phyloP scores from a whole-genome alignment of 1,140 invertebrate genomes.

The Pogonomyrmex barbatus region DNA sequence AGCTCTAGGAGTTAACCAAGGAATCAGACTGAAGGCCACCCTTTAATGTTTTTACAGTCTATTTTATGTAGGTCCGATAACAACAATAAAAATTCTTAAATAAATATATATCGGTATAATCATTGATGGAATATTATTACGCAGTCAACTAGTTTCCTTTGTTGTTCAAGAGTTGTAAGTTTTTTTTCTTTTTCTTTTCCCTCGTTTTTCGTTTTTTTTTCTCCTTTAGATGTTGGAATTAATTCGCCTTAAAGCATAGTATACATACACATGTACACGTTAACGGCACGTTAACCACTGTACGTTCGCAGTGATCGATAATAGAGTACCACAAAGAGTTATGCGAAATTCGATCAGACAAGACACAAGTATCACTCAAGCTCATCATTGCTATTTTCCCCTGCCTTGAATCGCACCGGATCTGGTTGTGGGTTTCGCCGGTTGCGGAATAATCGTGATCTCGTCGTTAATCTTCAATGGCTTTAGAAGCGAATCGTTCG shows the following conservation, averaged over 20 bases:
- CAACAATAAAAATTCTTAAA: slow-evolving; percentile 85
- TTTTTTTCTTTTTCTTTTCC: slow-evolving; percentile 65
- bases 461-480: slow-evolving; percentile 96
- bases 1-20: slow-evolving; percentile 81
- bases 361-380: slow-evolving; percentile 82
- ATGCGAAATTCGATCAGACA: slow-evolving; percentile 79
- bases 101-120: slow-evolving; percentile 84
- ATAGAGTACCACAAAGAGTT: slow-evolving; percentile 77
- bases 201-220: slow-evolving; percentile 57
- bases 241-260: slow-evolving; percentile 78
- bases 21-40: slow-evolving; percentile 84
- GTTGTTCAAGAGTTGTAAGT: slow-evolving; percentile 29
- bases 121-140: slow-evolving; percentile 83
- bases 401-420: slow-evolving; percentile 80
- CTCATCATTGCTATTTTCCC: slow-evolving; percentile 85
- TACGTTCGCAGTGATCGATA: slow-evolving; percentile 68
- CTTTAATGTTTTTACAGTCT: slow-evolving; percentile 84
- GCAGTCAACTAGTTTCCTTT: slow-evolving; percentile 81
- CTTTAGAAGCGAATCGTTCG: slow-evolving; percentile 91
- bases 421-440: slow-evolving; percentile 87
- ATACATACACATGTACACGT: slow-evolving; percentile 83
- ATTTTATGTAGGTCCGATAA: slow-evolving; percentile 84
- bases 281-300: slow-evolving; percentile 74
- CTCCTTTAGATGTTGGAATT: slow-evolving; percentile 70
- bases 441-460: slow-evolving; percentile 96